A percentile compares a stretch with the other conserved stretches of the same genome.
phyloP scores from a whole-genome alignment of 2,888 invertebrate genomes.

The Diarsia dahlii region DNA sequence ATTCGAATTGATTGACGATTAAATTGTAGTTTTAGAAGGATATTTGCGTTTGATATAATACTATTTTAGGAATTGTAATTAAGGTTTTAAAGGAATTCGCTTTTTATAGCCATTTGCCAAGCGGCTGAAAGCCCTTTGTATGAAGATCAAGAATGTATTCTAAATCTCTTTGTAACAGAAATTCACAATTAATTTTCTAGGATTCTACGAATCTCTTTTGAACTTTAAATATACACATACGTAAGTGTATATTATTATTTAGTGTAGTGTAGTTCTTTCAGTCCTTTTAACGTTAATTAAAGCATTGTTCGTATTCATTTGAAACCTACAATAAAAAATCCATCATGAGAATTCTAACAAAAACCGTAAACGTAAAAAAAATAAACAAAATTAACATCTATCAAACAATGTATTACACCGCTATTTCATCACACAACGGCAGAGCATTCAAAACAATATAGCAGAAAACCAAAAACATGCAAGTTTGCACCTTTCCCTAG shows the following conservation, averaged over 20 bases:
- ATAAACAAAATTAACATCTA: neutral
- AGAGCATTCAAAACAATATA: constrained; percentile 48
- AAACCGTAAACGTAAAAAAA: neutral
- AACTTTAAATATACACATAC: too few relatives aligned
- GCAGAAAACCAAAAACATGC: constrained; percentile 49
- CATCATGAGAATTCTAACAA: neutral
- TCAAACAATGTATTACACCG: constrained; percentile 17
- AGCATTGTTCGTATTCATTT: neutral
- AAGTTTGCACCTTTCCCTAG: constrained; percentile 41
- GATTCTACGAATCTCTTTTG: neutral
- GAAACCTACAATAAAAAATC: neutral
- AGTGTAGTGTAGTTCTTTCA: neutral
- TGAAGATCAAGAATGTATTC: too few relatives aligned
- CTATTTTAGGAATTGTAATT: neutral
- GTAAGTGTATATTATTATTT: too few relatives aligned
- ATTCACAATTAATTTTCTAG: neutral
- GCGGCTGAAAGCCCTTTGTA: neutral
- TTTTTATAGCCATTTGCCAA: neutral
- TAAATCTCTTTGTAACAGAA: neutral
- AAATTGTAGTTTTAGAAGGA: neutral
- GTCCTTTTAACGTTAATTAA: neutral
- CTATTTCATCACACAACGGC: constrained; percentile 28
- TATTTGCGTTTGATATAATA: neutral
- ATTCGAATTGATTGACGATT: constrained; percentile 14
- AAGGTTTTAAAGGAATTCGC: neutral